Evolutionary conservation across 1,140 invertebrate genomes (phyloP), one percentile per base, ranked within the genome.

Genomic region (Physella acuta): DNA sequence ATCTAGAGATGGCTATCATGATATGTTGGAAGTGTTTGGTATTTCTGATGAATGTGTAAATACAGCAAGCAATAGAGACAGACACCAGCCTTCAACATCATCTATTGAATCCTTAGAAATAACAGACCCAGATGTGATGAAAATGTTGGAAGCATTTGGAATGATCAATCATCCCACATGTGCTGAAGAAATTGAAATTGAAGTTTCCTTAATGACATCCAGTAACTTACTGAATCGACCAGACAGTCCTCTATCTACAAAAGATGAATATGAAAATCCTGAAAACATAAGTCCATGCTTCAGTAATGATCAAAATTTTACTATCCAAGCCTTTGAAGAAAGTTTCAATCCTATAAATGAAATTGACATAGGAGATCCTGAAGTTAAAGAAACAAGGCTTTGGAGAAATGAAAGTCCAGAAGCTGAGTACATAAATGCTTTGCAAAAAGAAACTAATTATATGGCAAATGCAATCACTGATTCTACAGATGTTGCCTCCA

Each of bases 1-100:
- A 39, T 33, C 36, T 26, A 64, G 62, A 31, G 62, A 64, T 26
- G 49, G 62, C 17, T 52, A 51, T 52, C 62, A 64, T 33, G 62
- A 64, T 28, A 64, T 64, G 62, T 36, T 64, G 14, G 62, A 64
- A 34, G 62, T 64, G 33, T 64, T 64, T 34, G 62, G 62, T 20
- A 64, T 64, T n/a, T 31, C 62, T 64, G 62, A 64, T 37, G 16
- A 51, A 1, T 1, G 14, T 4, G 36, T 31, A 4, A 64, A 49
- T 20, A n/a, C 8, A 1, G 16, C 3, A 28, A 52, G 28, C 3
- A 44, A 36, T 1, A 49, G 49, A 14, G 49, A 64, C 44, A 37
- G 60, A 26, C 60, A 44, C 30, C 60, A 62, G n/a, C 60, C 60
- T 1, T 64, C 62, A 3, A 64, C 44, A 52, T 64, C 62, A 1